These are phyloP conservation scores for Galeopterus variegatus DNA, from an alignment of 2,113 vertebrate species.

Conservation along the genomic window DNA sequence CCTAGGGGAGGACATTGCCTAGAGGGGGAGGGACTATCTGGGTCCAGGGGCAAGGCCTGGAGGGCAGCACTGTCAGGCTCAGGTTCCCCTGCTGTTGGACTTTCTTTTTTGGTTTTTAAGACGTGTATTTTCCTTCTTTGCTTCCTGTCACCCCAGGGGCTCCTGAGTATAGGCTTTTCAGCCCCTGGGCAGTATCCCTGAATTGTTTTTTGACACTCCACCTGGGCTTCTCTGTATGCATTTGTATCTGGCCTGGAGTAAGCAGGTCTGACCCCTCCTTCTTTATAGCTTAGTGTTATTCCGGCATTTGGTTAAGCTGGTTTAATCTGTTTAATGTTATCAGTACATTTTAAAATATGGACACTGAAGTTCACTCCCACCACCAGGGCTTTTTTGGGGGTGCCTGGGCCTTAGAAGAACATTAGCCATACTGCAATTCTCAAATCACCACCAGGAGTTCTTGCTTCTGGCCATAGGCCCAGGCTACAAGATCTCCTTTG, in stretches of 20 bases:
- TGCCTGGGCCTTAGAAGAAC: slow-evolving; percentile 67
- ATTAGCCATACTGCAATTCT: slow-evolving; percentile 67
- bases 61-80: slow-evolving; percentile 62
- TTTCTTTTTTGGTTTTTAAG: slow-evolving; percentile 79
- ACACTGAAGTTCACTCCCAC: slow-evolving; percentile 79
- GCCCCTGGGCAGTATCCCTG: slow-evolving; percentile 55
- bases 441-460: slow-evolving; percentile 29
- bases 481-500: slow-evolving; percentile 66
- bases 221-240: slow-evolving; percentile 65
- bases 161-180: slow-evolving; percentile 50
- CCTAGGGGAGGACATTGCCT: slow-evolving; percentile 78
- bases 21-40: slow-evolving; percentile 26
- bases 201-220: slow-evolving; percentile 81
- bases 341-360: slow-evolving; percentile 87
- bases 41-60: slow-evolving; percentile 50
- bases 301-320: slow-evolving; percentile 85
- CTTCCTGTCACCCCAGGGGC: slow-evolving; percentile 76
- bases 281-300: slow-evolving; percentile 82
- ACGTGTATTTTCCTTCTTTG: slow-evolving; percentile 79
- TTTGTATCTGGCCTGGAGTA: slow-evolving; percentile 64
- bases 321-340: slow-evolving; percentile 86
- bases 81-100: slow-evolving; percentile 47
- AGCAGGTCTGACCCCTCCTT: slow-evolving; percentile 73
- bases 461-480: slow-evolving; percentile 59
- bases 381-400: slow-evolving; percentile 79